phyloP scores from a whole-genome alignment of 2,797 vertebrate genomes.

The Podarcis siculus region DNA sequence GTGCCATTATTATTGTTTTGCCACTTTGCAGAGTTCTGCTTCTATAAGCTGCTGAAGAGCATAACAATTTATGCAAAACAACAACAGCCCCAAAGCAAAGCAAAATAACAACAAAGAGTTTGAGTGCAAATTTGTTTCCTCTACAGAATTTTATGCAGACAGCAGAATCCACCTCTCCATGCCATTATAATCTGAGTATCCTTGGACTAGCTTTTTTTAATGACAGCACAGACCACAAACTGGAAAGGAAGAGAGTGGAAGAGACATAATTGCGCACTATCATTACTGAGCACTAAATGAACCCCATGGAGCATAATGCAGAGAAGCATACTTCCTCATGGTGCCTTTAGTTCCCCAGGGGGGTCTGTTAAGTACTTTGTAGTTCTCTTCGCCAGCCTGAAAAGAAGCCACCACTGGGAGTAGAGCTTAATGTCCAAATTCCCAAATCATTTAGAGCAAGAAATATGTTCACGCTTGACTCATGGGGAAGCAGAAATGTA shows the following conservation, averaged over 20 bases:
- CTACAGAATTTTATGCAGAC: neutral
- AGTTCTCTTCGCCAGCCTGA: neutral
- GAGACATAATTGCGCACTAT: conserved; percentile 3
- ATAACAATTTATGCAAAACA: neutral
- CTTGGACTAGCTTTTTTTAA: neutral
- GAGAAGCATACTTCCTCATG: neutral
- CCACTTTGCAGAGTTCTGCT: neutral
- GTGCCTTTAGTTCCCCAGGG: neutral
- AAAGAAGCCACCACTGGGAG: neutral
- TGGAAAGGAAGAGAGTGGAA: accelerated
- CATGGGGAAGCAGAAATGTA: conserved; percentile 26
- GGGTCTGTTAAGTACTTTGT: neutral
- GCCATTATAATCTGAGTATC: neutral
- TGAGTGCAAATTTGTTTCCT: neutral
- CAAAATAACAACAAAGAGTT: no score
- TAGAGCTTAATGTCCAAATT: neutral
- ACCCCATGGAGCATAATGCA: neutral
- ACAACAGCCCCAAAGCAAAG: no score
- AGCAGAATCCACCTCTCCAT: neutral
- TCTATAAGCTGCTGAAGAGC: neutral
- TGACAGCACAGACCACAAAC: neutral
- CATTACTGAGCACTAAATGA: neutral
- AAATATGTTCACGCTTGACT: conserved; percentile 2
- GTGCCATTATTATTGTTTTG: neutral
- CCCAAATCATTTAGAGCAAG: neutral